Conservation (phyloP, 2,797 vertebrate genomes). For the Falco novaeseelandiae region DNA sequence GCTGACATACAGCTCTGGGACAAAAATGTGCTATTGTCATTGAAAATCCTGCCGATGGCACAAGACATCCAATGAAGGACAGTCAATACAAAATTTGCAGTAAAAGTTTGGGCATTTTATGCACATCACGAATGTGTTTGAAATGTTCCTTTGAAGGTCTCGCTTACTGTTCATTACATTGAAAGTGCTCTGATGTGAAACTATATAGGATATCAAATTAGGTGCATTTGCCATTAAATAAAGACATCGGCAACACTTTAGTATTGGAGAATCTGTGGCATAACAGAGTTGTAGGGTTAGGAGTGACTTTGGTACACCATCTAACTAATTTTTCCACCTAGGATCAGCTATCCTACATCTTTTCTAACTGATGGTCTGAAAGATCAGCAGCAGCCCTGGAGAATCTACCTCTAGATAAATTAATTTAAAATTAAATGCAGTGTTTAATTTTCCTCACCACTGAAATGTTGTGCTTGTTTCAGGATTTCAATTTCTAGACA, state of each 20-base stretch:
- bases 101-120: background rate
- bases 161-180: background rate
- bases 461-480: background rate
- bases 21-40: background rate
- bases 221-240: background rate
- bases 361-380: background rate
- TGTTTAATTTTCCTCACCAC: background rate
- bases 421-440: background rate
- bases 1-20: background rate
- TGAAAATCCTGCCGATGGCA: background rate
- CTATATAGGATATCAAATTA: background rate
- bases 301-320: background rate
- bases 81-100: background rate
- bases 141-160: background rate
- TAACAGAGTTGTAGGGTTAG: background rate
- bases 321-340: background rate
- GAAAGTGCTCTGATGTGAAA: background rate
- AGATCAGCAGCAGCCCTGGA: background rate
- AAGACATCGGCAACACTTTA: background rate
- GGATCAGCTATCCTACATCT: background rate
- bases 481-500: background rate
- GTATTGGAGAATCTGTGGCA: background rate
- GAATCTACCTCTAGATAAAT: background rate
- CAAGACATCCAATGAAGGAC: background rate
- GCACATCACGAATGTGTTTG: background rate